A percentile compares a stretch with the other conserved stretches of the same genome.
phyloP scores from a whole-genome alignment of 2,113 vertebrate genomes.

The Charina bottae region DNA sequence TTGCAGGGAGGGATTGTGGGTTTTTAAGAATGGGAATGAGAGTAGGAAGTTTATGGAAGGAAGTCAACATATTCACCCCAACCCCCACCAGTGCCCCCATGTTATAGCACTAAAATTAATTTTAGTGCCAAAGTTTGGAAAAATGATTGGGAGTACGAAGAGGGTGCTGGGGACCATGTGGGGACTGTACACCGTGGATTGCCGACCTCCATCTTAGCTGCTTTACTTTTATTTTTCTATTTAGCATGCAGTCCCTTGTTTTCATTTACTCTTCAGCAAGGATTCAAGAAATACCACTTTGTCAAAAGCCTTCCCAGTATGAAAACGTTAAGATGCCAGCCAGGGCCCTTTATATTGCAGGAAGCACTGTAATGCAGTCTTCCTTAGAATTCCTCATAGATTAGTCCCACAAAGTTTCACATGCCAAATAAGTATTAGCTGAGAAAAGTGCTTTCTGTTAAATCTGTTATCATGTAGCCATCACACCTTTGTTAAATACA shows the following conservation, averaged over 20 bases:
- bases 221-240: neutral
- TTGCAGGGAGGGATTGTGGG: too few relatives aligned
- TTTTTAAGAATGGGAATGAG: too few relatives aligned
- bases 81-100: too few relatives aligned
- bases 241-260: neutral
- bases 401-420: neutral
- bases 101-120: too few relatives aligned
- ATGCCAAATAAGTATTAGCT: neutral
- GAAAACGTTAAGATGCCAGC: slow-evolving; percentile 11
- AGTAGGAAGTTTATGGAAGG: too few relatives aligned
- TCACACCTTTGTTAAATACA: neutral
- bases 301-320: neutral
- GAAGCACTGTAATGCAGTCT: neutral
- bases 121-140: too few relatives aligned
- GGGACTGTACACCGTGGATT: too few relatives aligned
- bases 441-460: neutral
- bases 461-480: neutral
- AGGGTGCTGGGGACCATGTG: too few relatives aligned
- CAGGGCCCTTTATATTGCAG: neutral
- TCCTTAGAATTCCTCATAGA: neutral
- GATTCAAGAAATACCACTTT: neutral
- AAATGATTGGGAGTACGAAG: too few relatives aligned
- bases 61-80: too few relatives aligned
- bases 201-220: too few relatives aligned
- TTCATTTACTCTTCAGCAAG: neutral